Conservation (phyloP, 2,797 vertebrate genomes). For the Chiloscyllium punctatum region DNA sequence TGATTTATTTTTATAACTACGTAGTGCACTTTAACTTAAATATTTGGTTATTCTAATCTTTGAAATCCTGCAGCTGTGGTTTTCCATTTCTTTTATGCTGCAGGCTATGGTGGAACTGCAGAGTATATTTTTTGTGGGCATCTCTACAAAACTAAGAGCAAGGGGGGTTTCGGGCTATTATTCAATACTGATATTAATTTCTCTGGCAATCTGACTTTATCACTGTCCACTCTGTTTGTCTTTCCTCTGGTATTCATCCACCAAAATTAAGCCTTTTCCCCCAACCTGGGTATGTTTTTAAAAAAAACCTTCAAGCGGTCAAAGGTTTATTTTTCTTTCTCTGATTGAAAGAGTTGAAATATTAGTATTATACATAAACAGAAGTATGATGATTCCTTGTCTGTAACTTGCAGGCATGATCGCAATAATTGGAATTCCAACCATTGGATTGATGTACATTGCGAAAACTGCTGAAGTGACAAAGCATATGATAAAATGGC, state of each 20-base stretch:
- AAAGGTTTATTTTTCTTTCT: slow-evolving; percentile 22
- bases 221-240: slow-evolving; percentile 1
- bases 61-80: slow-evolving; percentile 12
- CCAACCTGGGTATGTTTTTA: neutral
- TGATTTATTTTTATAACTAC: slow-evolving; percentile 36
- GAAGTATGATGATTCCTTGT: neutral
- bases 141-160: neutral
- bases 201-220: slow-evolving; percentile 17
- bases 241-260: neutral
- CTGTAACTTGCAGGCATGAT: neutral
- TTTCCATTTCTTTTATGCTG: slow-evolving; percentile 7
- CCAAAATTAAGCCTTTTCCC: slow-evolving; percentile 5
- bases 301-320: neutral
- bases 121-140: neutral
- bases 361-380: neutral
- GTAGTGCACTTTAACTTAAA: slow-evolving; percentile 16
- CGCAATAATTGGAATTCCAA: neutral
- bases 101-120: neutral
- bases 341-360: slow-evolving; percentile 20
- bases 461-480: neutral
- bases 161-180: neutral
- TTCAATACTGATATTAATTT: slow-evolving; percentile 19
- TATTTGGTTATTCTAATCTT: slow-evolving; percentile 38
- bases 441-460: neutral
- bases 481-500: neutral